Percentiles rank a stretch among this genome's conserved stretches.
phyloP scores from a whole-genome alignment of 2,113 vertebrate species.

The Oceanodroma tethys region DNA sequence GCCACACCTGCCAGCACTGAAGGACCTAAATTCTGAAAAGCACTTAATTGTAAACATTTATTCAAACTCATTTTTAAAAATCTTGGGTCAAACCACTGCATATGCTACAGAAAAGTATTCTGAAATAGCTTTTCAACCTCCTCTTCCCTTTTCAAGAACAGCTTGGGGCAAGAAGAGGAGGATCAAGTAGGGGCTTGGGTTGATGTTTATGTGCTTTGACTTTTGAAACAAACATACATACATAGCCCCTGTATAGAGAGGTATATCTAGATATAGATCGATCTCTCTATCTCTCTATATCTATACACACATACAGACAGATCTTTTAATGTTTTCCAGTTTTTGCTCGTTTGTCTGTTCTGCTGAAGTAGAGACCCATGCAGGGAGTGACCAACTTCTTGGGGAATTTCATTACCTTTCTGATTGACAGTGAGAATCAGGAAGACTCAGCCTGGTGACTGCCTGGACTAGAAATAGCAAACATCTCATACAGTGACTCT shows the following conservation, averaged over 20 bases:
- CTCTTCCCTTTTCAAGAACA: neutral
- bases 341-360: neutral
- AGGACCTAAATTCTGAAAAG: constrained; percentile 86
- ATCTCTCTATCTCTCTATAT: no score
- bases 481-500: rapidly evolving
- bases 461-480: neutral
- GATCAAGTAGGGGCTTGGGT: neutral
- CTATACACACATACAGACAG: neutral
- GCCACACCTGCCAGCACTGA: constrained; percentile 91
- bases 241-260: rapidly evolving
- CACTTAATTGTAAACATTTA: neutral
- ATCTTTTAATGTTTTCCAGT: neutral
- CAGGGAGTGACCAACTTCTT: neutral
- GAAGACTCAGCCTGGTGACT: neutral
- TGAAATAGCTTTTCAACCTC: neutral
- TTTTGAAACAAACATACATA: neutral
- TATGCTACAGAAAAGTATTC: neutral
- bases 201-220: neutral
- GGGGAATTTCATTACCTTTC: neutral
- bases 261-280: neutral
- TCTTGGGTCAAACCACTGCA: neutral
- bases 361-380: neutral
- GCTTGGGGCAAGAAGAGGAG: neutral
- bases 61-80: neutral
- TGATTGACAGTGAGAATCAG: neutral